Percentiles rank a stretch among this genome's conserved stretches.
Evolutionary conservation across 2,888 invertebrate species (phyloP).

Genomic region (Erynnis tages): DNA sequence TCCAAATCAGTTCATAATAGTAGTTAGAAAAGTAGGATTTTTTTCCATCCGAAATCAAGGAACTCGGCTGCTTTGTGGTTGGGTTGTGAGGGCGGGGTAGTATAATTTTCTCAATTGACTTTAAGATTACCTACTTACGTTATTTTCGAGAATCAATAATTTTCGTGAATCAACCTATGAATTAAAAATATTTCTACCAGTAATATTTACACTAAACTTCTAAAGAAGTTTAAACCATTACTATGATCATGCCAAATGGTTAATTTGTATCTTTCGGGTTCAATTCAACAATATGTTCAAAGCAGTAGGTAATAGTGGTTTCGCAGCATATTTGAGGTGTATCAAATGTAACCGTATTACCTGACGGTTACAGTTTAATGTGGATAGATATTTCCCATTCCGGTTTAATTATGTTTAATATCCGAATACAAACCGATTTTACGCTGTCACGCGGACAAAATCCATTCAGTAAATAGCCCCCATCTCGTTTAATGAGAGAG

Average conservation of each 20-base stretch:
- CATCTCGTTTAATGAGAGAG: slow-evolving; percentile 67
- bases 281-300: slow-evolving; percentile 4
- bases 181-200: too few species aligned
- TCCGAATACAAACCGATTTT: slow-evolving; percentile 56
- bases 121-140: too few species aligned
- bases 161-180: too few species aligned
- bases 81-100: too few species aligned
- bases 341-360: slow-evolving; percentile 11
- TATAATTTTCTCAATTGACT: too few species aligned
- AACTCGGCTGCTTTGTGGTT: too few species aligned
- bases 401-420: slow-evolving; percentile 55
- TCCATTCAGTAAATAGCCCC: slow-evolving; percentile 67
- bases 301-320: slow-evolving; percentile 1
- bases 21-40: too few species aligned
- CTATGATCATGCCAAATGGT: not conserved
- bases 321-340: slow-evolving; percentile 11
- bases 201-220: too few species aligned
- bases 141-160: too few species aligned
- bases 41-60: too few species aligned
- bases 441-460: slow-evolving; percentile 60
- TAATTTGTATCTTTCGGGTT: slow-evolving; percentile 1
- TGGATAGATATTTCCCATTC: slow-evolving; percentile 21
- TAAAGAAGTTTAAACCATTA: too few species aligned
- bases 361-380: slow-evolving; percentile 8
- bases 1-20: too few species aligned